Percentiles rank a stretch among this genome's conserved stretches.
phyloP scores from a whole-genome alignment of 2,113 vertebrate species.

The Mohoua ochrocephala region DNA sequence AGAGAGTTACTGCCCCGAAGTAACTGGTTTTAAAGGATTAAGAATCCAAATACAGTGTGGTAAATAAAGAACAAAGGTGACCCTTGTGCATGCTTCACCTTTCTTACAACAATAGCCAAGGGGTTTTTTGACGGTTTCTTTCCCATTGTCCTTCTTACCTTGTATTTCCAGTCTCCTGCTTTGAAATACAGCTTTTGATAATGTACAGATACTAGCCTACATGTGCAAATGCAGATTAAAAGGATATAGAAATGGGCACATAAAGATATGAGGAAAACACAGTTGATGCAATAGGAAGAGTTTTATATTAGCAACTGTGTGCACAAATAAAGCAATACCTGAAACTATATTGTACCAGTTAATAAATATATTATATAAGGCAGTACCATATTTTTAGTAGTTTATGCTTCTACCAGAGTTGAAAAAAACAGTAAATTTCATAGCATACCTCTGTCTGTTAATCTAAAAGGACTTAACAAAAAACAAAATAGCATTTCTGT shows the following conservation, averaged over 20 bases:
- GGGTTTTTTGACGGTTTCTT: neutral
- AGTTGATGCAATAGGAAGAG: neutral
- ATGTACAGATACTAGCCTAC: neutral
- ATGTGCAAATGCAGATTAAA: neutral
- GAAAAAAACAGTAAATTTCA: neutral
- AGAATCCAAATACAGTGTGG: neutral
- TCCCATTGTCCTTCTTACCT: neutral
- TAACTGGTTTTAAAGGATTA: neutral
- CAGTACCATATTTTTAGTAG: neutral
- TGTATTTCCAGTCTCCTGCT: neutral
- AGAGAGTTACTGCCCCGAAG: neutral
- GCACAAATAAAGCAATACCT: neutral
- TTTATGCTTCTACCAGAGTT: neutral
- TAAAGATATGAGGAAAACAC: neutral
- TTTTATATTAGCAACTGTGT: neutral
- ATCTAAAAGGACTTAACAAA: neutral
- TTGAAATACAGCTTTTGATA: neutral
- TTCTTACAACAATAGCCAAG: neutral
- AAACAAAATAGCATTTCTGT: neutral
- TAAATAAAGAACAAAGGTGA: neutral
- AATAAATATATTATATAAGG: neutral
- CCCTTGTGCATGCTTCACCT: neutral
- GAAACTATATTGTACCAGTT: neutral
- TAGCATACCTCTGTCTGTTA: neutral
- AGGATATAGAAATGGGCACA: neutral